These are phyloP conservation scores for Tragelaphus imberbis DNA, from an alignment of 2,113 vertebrate genomes.

Conservation along the genomic window DNA sequence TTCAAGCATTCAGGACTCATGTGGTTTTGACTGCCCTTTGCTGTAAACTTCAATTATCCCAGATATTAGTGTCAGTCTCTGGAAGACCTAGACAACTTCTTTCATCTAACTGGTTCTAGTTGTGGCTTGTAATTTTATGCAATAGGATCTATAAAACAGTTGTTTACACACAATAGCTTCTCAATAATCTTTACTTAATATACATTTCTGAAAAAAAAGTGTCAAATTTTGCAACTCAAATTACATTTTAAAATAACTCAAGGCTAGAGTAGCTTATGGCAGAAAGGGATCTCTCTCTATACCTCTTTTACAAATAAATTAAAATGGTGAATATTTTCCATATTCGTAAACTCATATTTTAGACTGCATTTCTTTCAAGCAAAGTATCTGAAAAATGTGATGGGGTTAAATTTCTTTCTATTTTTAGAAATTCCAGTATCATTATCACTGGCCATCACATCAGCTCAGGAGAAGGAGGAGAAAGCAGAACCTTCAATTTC, in stretches of 20 bases:
- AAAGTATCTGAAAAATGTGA: not conserved
- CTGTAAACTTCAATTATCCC: not conserved
- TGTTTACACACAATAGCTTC: not conserved
- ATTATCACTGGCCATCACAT: not conserved
- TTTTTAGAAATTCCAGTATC: not conserved
- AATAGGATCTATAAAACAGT: not conserved
- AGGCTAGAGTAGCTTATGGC: not conserved
- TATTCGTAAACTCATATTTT: not conserved
- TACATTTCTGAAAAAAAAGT: not conserved
- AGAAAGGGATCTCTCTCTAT: not conserved
- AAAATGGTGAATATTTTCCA: not conserved
- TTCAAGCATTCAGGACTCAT: not conserved
- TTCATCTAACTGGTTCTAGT: not conserved
- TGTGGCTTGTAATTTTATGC: not conserved
- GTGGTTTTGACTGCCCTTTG: not conserved
- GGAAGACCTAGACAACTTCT: not conserved
- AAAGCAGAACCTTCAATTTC: not conserved
- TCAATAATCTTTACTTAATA: not conserved
- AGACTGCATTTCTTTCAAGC: not conserved
- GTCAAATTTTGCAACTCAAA: not conserved
- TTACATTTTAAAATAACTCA: not conserved
- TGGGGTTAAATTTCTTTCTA: not conserved
- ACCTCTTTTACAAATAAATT: not conserved
- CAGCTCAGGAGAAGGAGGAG: not conserved
- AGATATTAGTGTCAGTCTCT: not conserved